Base-by-base conservation (phyloP, 2,888 invertebrate genomes). In the Tortrix viridana region DNA sequence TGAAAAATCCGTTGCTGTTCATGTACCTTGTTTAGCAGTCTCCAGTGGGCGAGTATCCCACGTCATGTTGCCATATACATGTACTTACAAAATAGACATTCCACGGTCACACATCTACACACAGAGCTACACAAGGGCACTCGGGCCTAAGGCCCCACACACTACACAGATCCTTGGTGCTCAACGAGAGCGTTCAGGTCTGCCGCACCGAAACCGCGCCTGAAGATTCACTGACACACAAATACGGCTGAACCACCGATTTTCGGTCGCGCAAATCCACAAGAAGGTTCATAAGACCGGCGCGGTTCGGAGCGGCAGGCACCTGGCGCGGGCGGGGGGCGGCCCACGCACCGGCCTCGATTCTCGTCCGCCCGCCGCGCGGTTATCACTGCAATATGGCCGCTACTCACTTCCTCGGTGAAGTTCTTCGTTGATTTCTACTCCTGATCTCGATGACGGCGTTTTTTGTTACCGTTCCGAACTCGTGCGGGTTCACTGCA, bases 281-380 rank as follows among this genome's bases (percentile, higher is more conserved):
- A 84, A 90, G 89, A 89, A 88, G 89, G 90, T 86, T 90, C 84
- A 79, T 89, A 90, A 93, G 92, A 92, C 91, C 93, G 93, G 93
- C 93, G 93, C 93, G 93, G 93, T 91, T 91, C 93, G 92, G 93
- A 92, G 93, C 92, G 92, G 89, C 73, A 71, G 74, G 69, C 89
- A 87, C 89, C 88, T 87, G 89, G 89, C 89, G 88, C 86, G 88
- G 88, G 90, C 86, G 90, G 88, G 85, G 90, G 92, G 90, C 90
- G 92, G 92, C 92, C 92, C 91, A 91, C 91, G 92, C 92, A 91
- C 90, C 92, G 92, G 91, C 91, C 91, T 92, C 91, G 91, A 92
- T 92, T 91, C 91, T 92, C 90, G 91, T 89, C 91, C 91, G 91
- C 91, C 91, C 89, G 91, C 89, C 90, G 91, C 91, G 92, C 91